Percentiles rank a stretch among this genome's conserved stretches.
Conservation (phyloP, 1,140 invertebrate genomes). For the Pseudomyrmex dendroicus region DNA sequence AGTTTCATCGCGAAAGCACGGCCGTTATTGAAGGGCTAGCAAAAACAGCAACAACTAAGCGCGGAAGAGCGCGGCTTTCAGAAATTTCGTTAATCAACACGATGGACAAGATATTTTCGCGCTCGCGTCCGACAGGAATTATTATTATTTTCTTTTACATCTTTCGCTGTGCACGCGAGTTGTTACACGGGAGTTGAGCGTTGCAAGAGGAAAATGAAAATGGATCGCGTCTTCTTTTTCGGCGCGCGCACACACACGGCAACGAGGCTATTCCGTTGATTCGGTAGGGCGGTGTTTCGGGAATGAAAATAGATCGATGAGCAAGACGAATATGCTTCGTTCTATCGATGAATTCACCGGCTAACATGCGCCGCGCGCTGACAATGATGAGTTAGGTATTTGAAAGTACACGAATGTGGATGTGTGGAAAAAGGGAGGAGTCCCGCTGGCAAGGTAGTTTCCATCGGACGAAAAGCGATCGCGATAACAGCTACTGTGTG, state of each 20-base stretch:
- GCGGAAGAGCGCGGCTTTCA: background rate
- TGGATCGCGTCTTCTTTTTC: slow-evolving; percentile 51
- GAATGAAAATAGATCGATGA: slow-evolving; percentile 59
- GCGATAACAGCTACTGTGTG: background rate
- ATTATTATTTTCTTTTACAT: slow-evolving; percentile 23
- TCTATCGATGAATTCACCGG: slow-evolving; percentile 52
- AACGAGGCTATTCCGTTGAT: slow-evolving; percentile 51
- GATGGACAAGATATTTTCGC: slow-evolving; percentile 29
- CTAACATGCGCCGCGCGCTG: slow-evolving; percentile 46
- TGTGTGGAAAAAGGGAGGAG: slow-evolving; percentile 13
- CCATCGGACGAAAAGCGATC: background rate
- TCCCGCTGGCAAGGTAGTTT: slow-evolving; percentile 34
- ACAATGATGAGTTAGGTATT: slow-evolving; percentile 58
- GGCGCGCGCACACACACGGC: background rate
- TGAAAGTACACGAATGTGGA: slow-evolving; percentile 30
- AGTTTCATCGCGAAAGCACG: slow-evolving; percentile 9
- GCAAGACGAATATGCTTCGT: slow-evolving; percentile 55
- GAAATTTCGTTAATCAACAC: slow-evolving; percentile 37
- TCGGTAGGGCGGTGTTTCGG: slow-evolving; percentile 38
- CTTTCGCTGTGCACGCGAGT: slow-evolving; percentile 17
- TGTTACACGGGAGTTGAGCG: slow-evolving; percentile 25
- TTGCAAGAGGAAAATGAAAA: slow-evolving; percentile 51
- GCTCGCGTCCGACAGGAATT: background rate
- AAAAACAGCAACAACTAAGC: background rate
- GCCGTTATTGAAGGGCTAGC: slow-evolving; percentile 5